Conservation (phyloP, 2,888 invertebrate species). For the Pristionchus japonicus region DNA sequence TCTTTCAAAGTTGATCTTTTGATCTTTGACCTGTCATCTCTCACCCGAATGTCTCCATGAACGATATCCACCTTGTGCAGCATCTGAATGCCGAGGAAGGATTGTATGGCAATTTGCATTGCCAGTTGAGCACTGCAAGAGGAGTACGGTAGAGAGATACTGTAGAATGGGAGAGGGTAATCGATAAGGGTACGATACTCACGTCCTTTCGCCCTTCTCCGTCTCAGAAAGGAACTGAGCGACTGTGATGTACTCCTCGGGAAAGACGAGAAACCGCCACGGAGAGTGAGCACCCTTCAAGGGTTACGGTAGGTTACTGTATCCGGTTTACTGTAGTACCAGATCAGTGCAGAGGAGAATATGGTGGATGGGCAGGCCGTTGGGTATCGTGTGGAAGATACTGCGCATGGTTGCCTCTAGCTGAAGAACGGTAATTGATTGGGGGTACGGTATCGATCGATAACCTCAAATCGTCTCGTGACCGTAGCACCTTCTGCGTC, state of each 20-base stretch:
- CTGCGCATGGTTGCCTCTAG: not conserved
- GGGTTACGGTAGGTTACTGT: not conserved
- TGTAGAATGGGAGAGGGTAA: no score
- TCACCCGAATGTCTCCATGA: conserved; percentile 9
- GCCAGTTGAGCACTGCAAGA: not conserved
- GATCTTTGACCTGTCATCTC: no score
- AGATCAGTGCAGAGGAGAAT: not conserved
- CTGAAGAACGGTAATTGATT: not conserved
- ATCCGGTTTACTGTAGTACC: not conserved
- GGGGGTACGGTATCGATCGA: not conserved
- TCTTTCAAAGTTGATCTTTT: not conserved
- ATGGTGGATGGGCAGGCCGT: not conserved
- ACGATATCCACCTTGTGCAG: conserved; percentile 10
- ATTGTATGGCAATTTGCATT: not conserved
- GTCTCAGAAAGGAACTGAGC: not conserved
- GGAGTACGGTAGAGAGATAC: not conserved
- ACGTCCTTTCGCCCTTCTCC: not conserved
- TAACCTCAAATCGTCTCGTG: not conserved
- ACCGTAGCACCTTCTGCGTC: not conserved
- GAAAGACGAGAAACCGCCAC: not conserved
- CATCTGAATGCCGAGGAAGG: not conserved
- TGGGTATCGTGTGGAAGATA: not conserved
- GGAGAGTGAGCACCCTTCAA: not conserved
- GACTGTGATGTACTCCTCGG: not conserved
- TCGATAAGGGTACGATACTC: not conserved